Evolutionary conservation across 2,888 invertebrate species (phyloP).

Genomic region (Abscondita cerata): DNA sequence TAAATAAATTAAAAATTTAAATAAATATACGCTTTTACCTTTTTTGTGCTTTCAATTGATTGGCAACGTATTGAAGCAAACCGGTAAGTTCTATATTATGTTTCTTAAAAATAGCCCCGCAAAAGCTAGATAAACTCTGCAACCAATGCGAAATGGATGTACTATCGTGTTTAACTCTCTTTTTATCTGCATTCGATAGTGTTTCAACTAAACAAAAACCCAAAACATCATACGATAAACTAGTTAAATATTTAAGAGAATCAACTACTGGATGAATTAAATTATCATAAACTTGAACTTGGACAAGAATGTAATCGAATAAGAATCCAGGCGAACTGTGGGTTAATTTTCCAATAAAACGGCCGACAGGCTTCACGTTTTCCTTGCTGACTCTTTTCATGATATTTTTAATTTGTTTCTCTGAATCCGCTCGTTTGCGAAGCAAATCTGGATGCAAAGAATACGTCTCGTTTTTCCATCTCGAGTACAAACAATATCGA

Average conservation of each 20-base stretch:
- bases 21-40: slow-evolving; percentile 67
- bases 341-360: slow-evolving; percentile 95
- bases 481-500: slow-evolving; percentile 85
- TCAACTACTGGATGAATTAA: slow-evolving; percentile 87
- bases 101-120: slow-evolving; percentile 96
- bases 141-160: slow-evolving; percentile 94
- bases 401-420: slow-evolving; percentile 92
- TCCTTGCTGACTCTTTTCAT: slow-evolving; percentile 99
- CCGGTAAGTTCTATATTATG: slow-evolving; percentile 96
- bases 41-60: slow-evolving; percentile 95
- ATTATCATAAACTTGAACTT: slow-evolving; percentile 59
- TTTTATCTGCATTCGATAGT: slow-evolving; percentile 78
- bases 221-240: slow-evolving; percentile 93
- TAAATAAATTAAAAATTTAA: background rate
- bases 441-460: slow-evolving; percentile 83
- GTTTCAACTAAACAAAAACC: slow-evolving; percentile 96
- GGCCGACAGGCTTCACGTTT: slow-evolving; percentile 95
- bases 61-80: slow-evolving; percentile 94
- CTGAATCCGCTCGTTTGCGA: slow-evolving; percentile 82
- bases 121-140: slow-evolving; percentile 93
- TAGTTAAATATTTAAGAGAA: slow-evolving; percentile 94
- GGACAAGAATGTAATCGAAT: slow-evolving; percentile 82
- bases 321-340: slow-evolving; percentile 95
- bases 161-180: slow-evolving; percentile 84
- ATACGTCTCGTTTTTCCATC: slow-evolving; percentile 95